phyloP scores from a whole-genome alignment of 2,113 vertebrate species.

The Hypomesus transpacificus region DNA sequence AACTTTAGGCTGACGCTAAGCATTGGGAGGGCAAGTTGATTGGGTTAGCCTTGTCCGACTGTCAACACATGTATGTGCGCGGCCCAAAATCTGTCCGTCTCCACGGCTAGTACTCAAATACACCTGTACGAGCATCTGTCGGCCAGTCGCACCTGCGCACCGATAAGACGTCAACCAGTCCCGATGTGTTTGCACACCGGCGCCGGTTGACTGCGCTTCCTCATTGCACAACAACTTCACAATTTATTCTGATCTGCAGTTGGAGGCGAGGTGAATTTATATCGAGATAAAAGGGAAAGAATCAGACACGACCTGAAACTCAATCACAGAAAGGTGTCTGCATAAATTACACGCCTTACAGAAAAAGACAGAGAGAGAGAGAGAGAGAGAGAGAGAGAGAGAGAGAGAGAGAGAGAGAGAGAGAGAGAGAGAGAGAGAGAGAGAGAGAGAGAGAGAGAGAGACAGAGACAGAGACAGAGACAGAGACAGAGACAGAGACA shows the following conservation, averaged over 20 bases:
- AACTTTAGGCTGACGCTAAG: conserved; percentile 15
- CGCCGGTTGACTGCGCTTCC: conserved; percentile 58
- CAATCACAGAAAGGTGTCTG: neutral
- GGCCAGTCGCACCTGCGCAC: conserved; percentile 43
- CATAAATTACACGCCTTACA: conserved; percentile 2
- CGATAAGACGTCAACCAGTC: conserved; percentile 57
- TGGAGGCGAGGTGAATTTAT: conserved; percentile 59
- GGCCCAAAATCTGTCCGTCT: neutral
- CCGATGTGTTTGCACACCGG: conserved; percentile 58
- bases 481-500: neutral
- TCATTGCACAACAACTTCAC: conserved; percentile 59
- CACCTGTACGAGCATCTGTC: conserved; percentile 4
- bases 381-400: neutral
- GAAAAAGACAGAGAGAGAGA: neutral
- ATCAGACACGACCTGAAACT: conserved; percentile 47
- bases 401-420: neutral
- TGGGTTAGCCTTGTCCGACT: neutral
- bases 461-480: neutral
- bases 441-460: no score
- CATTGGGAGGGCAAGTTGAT: conserved; percentile 1
- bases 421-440: conserved; percentile 8
- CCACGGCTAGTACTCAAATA: conserved; percentile 2
- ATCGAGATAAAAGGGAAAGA: conserved; percentile 45
- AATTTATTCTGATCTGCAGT: conserved; percentile 58
- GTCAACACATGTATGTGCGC: neutral